phyloP scores from a whole-genome alignment of 2,888 invertebrate species.

The Epicampocera succincta region DNA sequence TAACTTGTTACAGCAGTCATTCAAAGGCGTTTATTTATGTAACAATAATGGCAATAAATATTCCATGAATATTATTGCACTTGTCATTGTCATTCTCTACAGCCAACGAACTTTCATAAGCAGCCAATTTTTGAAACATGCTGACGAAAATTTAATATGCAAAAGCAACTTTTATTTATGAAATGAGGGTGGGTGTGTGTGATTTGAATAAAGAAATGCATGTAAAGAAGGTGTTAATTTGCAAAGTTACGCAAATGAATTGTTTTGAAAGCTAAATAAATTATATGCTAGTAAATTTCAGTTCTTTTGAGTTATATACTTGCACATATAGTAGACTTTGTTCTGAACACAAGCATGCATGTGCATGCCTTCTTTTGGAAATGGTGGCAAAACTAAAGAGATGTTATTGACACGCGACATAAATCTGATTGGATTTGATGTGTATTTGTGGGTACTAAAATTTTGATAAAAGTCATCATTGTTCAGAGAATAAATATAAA shows the following conservation, averaged over 20 bases:
- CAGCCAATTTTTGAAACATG: slow-evolving; percentile 10
- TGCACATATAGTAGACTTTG: not conserved
- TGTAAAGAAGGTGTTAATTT: slow-evolving; percentile 3
- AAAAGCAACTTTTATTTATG: slow-evolving; percentile 7
- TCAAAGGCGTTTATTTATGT: slow-evolving; percentile 65
- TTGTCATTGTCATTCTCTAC: slow-evolving; percentile 44
- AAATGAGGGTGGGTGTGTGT: slow-evolving; percentile 21
- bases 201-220: slow-evolving; percentile 28
- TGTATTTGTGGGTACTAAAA: slow-evolving; percentile 4
- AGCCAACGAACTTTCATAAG: slow-evolving; percentile 5
- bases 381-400: slow-evolving; percentile 15
- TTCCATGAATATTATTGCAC: slow-evolving; percentile 46
- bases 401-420: slow-evolving; percentile 40
- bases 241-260: not conserved
- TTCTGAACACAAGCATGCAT: not conserved
- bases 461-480: not conserved
- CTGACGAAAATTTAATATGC: slow-evolving; percentile 4
- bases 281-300: not conserved
- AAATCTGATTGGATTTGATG: slow-evolving; percentile 32
- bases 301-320: not conserved
- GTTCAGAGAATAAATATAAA: too few relatives aligned
- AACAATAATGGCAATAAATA: slow-evolving; percentile 47
- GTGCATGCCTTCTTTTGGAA: not conserved
- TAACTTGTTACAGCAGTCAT: slow-evolving; percentile 53
- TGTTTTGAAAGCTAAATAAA: not conserved